phyloP scores from a whole-genome alignment of 2,797 vertebrate genomes.

The Chromis chromis region DNA sequence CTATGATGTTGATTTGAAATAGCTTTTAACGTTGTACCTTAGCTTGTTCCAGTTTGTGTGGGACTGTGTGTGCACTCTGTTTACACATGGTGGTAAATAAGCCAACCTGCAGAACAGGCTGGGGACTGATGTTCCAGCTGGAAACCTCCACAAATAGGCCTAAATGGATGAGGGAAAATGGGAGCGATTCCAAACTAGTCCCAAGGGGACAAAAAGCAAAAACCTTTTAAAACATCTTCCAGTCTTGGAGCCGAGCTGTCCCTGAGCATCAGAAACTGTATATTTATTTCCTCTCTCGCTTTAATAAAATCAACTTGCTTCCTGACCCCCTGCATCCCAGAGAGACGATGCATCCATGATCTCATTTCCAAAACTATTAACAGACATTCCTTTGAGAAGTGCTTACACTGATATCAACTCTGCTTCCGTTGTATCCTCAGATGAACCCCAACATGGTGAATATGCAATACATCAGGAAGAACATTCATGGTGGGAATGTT shows the following conservation, averaged over 20 bases:
- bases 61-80: constrained; percentile 32
- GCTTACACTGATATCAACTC: constrained; percentile 30
- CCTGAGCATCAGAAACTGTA: constrained; percentile 29
- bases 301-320: constrained; percentile 60
- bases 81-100: constrained; percentile 60
- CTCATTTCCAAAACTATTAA: constrained; percentile 62
- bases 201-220: constrained; percentile 41
- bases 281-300: constrained; percentile 54
- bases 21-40: constrained; percentile 7
- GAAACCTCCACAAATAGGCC: constrained; percentile 66
- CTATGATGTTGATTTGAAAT: neutral
- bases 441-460: constrained; percentile 57
- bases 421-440: constrained; percentile 52
- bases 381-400: constrained; percentile 49
- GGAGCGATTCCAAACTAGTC: constrained; percentile 67
- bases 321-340: constrained; percentile 52
- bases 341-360: constrained; percentile 37
- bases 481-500: constrained; percentile 23
- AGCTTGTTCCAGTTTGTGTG: neutral
- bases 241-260: constrained; percentile 32
- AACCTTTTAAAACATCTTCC: constrained; percentile 57
- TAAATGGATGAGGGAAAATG: constrained; percentile 69
- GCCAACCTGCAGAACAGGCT: constrained; percentile 53
- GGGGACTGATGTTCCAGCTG: constrained; percentile 58
- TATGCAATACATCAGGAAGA: constrained; percentile 25